phyloP scores from a whole-genome alignment of 2,888 invertebrate genomes.

The Lumbricus terrestris region DNA sequence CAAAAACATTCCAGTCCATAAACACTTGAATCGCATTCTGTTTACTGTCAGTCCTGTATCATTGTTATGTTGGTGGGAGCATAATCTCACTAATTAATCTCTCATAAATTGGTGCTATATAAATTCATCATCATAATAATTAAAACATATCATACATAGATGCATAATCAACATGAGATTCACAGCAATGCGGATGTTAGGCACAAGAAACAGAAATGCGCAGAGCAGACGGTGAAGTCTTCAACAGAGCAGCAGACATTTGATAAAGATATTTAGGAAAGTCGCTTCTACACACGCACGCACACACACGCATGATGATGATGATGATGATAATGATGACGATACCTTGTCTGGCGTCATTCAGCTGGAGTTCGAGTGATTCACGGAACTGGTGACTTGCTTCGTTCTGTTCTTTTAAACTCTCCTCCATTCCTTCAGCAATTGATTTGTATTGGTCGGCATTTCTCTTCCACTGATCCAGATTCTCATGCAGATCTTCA shows the following conservation, averaged over 20 bases:
- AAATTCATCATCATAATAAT: no score
- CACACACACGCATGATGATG: no score
- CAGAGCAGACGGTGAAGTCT: neutral
- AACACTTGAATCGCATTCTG: no score
- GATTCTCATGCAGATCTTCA: slow-evolving; percentile 65
- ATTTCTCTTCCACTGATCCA: slow-evolving; percentile 73
- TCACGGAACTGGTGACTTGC: slow-evolving; percentile 22
- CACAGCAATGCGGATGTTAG: neutral
- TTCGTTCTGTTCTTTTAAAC: slow-evolving; percentile 54
- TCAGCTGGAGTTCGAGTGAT: slow-evolving; percentile 28
- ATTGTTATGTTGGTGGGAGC: no score
- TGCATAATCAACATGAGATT: neutral
- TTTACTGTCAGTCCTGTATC: no score
- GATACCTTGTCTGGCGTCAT: slow-evolving; percentile 25
- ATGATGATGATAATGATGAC: no score
- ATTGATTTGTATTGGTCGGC: slow-evolving; percentile 82
- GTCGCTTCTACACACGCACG: neutral
- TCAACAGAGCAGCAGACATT: neutral
- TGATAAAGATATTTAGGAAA: neutral
- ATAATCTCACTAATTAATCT: no score
- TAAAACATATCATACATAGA: neutral
- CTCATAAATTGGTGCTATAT: no score
- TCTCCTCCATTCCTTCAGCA: slow-evolving; percentile 70
- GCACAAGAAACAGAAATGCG: neutral
- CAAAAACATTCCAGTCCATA: neutral